Evolutionary conservation across 2,888 invertebrate species (phyloP).

Genomic region (Diabrotica balteata): DNA sequence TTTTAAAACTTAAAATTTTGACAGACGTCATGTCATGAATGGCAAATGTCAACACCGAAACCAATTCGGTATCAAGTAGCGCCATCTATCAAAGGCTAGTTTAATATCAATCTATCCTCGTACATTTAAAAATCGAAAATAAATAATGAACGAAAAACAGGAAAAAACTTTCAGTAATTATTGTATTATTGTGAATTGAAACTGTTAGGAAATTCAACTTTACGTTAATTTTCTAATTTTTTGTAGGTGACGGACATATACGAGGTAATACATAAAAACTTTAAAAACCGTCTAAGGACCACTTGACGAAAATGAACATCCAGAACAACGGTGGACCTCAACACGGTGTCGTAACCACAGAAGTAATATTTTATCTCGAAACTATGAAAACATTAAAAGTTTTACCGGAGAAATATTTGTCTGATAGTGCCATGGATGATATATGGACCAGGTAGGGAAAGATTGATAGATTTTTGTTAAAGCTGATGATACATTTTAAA

Average conservation of each 20-base stretch:
- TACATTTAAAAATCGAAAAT: too few relatives aligned
- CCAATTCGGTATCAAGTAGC: too few relatives aligned
- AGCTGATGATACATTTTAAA: neutral
- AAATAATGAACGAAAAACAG: too few relatives aligned
- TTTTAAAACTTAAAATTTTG: too few relatives aligned
- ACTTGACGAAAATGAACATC: constrained; percentile 85
- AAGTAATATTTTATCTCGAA: constrained; percentile 89
- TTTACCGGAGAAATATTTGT: constrained; percentile 75
- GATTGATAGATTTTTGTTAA: neutral
- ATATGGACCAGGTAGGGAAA: constrained; percentile 75
- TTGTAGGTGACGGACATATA: constrained; percentile 56
- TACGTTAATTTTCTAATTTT: neutral
- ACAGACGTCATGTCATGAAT: too few relatives aligned
- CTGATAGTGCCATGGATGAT: constrained; percentile 80
- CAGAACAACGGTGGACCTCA: constrained; percentile 96
- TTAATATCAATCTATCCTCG: too few relatives aligned
- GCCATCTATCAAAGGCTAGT: too few relatives aligned
- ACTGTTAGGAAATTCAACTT: too few relatives aligned
- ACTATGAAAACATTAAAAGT: constrained; percentile 82
- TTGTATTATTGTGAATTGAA: too few relatives aligned
- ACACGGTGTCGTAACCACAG: constrained; percentile 93
- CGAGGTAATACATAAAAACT: constrained; percentile 80
- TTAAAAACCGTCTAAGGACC: constrained; percentile 87
- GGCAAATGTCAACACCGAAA: too few relatives aligned
- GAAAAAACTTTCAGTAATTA: too few relatives aligned